These are phyloP conservation scores for Albula goreensis DNA, from an alignment of 2,113 vertebrate genomes.

Conservation along the genomic window DNA sequence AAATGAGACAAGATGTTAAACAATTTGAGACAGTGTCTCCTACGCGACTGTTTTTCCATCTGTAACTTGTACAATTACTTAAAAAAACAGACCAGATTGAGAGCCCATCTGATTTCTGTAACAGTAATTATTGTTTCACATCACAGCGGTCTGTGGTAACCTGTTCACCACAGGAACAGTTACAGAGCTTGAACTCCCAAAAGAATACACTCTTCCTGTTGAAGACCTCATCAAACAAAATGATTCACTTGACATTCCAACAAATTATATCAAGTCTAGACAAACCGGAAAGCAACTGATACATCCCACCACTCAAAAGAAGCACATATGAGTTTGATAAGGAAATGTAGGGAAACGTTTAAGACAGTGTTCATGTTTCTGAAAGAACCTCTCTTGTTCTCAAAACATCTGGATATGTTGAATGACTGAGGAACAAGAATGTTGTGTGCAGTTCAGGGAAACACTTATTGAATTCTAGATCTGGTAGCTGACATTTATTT, in stretches of 20 bases:
- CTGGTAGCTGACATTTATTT: no score
- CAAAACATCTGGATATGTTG: neutral
- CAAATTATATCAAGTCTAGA: neutral
- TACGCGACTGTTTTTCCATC: neutral
- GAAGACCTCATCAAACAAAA: neutral
- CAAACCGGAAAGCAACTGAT: neutral
- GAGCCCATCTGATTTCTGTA: neutral
- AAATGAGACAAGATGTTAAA: neutral
- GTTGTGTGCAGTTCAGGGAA: no score
- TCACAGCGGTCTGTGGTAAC: neutral
- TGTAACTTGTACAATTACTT: neutral
- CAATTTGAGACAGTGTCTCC: neutral
- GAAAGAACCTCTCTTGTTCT: neutral
- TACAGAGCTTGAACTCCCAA: neutral
- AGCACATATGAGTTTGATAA: neutral
- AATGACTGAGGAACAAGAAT: neutral
- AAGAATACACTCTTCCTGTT: neutral
- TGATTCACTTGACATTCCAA: constrained; percentile 2
- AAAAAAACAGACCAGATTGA: neutral
- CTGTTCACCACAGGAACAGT: neutral
- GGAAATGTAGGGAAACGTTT: neutral
- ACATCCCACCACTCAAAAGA: neutral
- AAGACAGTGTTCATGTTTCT: neutral
- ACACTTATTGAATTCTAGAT: neutral
- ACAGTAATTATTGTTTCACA: neutral